Base-by-base conservation (phyloP, 2,113 vertebrate species). In the Acanthisitta chloris region DNA sequence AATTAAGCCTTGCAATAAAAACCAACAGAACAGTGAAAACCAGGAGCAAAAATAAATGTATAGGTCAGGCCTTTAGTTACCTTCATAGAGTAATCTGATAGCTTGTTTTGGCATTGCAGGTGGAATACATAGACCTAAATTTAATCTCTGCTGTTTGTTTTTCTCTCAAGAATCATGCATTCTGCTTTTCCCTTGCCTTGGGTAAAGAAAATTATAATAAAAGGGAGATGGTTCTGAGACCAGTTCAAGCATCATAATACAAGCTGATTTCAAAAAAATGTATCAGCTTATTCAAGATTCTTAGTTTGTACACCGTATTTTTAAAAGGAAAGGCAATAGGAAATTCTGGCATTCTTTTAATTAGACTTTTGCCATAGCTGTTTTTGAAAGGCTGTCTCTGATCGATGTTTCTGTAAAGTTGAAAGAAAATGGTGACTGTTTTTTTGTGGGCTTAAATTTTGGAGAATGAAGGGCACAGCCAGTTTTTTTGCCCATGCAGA, bases 1-100 rank as follows among this genome's bases (percentile, higher is more conserved):
- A 97, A 95, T 96, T 97, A 97, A 81, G 76, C 78, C 52, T 83
- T 92, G 78, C 71, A 91, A 78, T 91, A 83, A 92, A 95, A 97
- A 48, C 14, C 71, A 96, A 94, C 81, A 71, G 71, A 90, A 89
- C 34, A 72, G 73, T 84, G 81, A 85, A 94, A 95, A 81, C 34
- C 34, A 38, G 26, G 59, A 78, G n/a, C 40, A 82, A 81, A 94
- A 95, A 85, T 72, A 89, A 81, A 96, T 85, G 69, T 78, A 51
- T 64, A 74, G 91, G 87, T 95, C 87, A 65, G 65, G 34, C 52
- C 40, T 96, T 88, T 86, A 81, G 26, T 79, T 90, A 46, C 52
- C 24, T 88, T 91, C 86, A 54, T 86, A 49, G 54, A 71, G 67
- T 86, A 90, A 71, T 82, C 71, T 88, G 82, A 94, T 83, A 85